phyloP scores from a whole-genome alignment of 1,140 invertebrate species.

The Drosophila yakuba region DNA sequence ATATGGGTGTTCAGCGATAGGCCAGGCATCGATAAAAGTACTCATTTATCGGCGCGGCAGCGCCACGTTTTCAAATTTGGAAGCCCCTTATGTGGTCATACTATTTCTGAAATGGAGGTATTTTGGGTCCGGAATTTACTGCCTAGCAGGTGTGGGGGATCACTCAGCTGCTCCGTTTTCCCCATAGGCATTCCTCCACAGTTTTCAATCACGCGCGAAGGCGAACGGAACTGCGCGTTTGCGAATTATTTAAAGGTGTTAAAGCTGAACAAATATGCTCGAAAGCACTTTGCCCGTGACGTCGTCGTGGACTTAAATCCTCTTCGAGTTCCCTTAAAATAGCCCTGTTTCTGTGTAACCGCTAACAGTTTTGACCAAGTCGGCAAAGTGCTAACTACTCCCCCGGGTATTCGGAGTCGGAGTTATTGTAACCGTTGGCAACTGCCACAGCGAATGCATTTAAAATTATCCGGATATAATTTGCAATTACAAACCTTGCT shows the following conservation, averaged over 20 bases:
- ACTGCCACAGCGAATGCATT: constrained; percentile 34
- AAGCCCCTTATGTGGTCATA: not conserved
- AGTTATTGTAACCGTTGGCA: constrained; percentile 57
- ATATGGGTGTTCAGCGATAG: not conserved
- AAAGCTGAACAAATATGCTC: constrained; percentile 48
- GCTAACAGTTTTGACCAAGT: constrained; percentile 48
- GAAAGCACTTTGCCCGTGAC: constrained; percentile 55
- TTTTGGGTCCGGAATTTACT: not conserved
- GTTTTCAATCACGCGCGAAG: constrained; percentile 41
- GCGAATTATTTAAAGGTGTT: not conserved
- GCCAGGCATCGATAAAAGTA: constrained; percentile 8
- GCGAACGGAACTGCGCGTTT: constrained; percentile 3
- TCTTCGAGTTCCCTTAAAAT: constrained; percentile 30
- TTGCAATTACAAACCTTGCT: constrained; percentile 33
- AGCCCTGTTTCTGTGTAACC: constrained; percentile 12
- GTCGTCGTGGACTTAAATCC: constrained; percentile 35
- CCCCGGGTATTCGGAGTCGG: constrained; percentile 5
- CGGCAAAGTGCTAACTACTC: constrained; percentile 43
- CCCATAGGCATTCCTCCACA: constrained; percentile 22
- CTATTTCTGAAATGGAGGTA: not conserved
- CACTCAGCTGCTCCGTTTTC: constrained; percentile 16
- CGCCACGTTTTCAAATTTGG: constrained; percentile 7
- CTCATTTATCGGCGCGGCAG: constrained; percentile 4
- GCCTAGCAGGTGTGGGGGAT: constrained; percentile 39
- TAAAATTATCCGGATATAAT: constrained; percentile 19